Base-by-base conservation (phyloP, 2,888 invertebrate genomes). In the Drosophila kuntzei region DNA sequence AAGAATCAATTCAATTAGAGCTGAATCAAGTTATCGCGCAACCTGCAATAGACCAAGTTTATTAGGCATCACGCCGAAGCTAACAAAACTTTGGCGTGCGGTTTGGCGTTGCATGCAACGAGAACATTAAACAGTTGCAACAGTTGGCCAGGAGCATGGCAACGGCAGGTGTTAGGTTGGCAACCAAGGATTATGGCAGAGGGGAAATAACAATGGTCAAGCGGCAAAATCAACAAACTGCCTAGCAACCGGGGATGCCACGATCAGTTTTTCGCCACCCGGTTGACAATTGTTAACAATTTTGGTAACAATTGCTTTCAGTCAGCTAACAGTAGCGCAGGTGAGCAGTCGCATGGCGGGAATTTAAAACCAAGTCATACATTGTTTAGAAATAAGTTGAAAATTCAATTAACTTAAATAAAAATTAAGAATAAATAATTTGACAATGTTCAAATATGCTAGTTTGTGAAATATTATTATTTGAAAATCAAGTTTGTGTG, bases 151-250 rank as follows among this genome's bases (percentile, higher is more conserved):
- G 66, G 36, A 62, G 37, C 65, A 43, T 78, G 65, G 71, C 69
- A 88, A 80, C 89, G 44, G 18, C 37, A 37, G 36, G 65, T 47
- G 54, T 20, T 34, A 4, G 32, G 60, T 14, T 77, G 37, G 57
- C 67, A 75, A 85, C 82, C 39, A 55, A 20, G 6, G 47, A 16
- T 75, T 72, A 71, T 85, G 53, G 83, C 85, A 27, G 27, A 72
- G 79, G 73, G 76, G 67, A 81, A 79, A 75, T 76, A 71, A 70
- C 76, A 76, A 74, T 53, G 58, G 49, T 34, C 65, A 60, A 53
- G 46, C 8, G 5, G 20, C 16, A 58, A 87, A 88, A 74, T 88
- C 58, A 89, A 85, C 87, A 89, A 87, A 89, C 57, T 81, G 54
- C 89, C 18, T 85, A 69, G 85, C 85, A 85, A 85, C 85, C 64